phyloP scores from a whole-genome alignment of 1,140 invertebrate species.

The Bombus cullumanus region DNA sequence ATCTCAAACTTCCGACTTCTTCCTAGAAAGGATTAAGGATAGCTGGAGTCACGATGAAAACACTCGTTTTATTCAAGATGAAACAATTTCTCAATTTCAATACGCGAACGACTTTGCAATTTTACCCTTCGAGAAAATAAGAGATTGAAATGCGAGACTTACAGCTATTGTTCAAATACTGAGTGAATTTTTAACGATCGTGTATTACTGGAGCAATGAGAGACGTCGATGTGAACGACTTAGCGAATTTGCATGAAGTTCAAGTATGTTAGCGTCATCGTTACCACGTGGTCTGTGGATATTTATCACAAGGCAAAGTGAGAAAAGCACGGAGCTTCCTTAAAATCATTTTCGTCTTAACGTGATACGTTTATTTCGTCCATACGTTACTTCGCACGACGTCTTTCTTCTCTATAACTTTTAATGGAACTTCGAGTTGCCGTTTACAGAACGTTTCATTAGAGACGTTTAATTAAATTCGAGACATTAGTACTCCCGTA shows the following conservation, averaged over 20 bases:
- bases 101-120: conserved; percentile 5
- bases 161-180: too few relatives aligned
- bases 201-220: conserved; percentile 13
- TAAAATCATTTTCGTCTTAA: neutral
- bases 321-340: neutral
- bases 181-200: neutral
- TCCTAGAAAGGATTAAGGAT: neutral
- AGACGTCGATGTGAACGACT: conserved; percentile 48
- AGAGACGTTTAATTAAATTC: conserved; percentile 16
- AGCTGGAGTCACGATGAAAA: neutral
- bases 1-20: neutral
- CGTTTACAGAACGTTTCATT: neutral
- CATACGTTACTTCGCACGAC: neutral
- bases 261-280: too few relatives aligned
- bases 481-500: neutral
- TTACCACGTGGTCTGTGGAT: neutral
- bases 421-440: neutral
- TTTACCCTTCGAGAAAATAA: conserved; percentile 26
- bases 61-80: conserved; percentile 35
- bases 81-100: conserved; percentile 37
- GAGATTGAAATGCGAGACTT: neutral
- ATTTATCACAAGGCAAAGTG: neutral
- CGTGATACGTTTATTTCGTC: too few relatives aligned
- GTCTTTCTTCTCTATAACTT: neutral
- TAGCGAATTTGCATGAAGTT: conserved; percentile 16